Evolutionary conservation across 2,797 vertebrate species (phyloP), one percentile per base, ranked within the genome.

Genomic region (Clarias fuscus): DNA sequence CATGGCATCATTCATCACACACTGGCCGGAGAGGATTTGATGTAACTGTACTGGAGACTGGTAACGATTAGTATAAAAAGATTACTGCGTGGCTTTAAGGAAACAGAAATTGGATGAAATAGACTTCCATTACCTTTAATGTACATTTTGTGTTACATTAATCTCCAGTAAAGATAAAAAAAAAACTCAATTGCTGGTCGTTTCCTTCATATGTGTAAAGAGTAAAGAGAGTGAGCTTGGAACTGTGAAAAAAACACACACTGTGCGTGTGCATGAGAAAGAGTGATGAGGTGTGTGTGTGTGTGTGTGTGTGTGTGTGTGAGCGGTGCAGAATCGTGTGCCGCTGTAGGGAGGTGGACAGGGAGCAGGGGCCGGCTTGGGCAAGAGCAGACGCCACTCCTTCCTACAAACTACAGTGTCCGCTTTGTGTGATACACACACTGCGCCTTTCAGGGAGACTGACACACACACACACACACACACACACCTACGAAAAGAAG

Each of bases 401-500:
- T 91, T 85, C 86, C 85, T 87, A 84, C 83, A 71, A 27, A n/a
- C 18, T 85, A 95, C 94, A 96, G 92, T 92, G 91, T 93, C 90
- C 43, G 92, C 95, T 94, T 96, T 96, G 95, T 95, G 92, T 85
- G 84, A 82, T 65, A 84, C 89, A 88, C 91, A 95, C 93, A 95
- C 92, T 92, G 91, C 72, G 88, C 87, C 94, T 94, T 88, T 88
- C 82, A 88, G 70, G 48, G 48, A 58, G 1, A 61, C 40, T 20
- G 33, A 79, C 71, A 87, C 83, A 75, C 75, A 83, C 53, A 78
- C 73, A 79, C 71, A 87, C 83, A 75, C 75, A 83, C 53, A 78
- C 73, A 72, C 58, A 73, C 80, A 78, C 68, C 5, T 33, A 75
- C 59, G 56, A 13, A 59, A 84, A 59, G 40, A 24, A 64, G 24